A percentile compares a stretch with the other conserved stretches of the same genome.
Evolutionary conservation across 2,888 invertebrate species (phyloP).

Genomic region (Synanthedon formicaeformis): DNA sequence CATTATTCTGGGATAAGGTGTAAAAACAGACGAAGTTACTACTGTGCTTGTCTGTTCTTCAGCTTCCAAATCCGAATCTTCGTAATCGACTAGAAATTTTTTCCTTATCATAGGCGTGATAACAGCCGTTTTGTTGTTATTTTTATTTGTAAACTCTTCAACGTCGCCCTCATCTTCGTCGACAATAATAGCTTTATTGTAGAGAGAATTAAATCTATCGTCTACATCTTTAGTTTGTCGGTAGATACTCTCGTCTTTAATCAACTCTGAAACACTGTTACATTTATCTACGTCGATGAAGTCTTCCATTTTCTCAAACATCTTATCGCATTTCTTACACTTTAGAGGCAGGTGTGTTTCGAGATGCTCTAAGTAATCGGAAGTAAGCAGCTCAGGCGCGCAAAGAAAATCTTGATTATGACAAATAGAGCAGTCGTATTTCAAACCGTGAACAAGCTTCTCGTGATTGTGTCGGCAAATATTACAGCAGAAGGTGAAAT

Average conservation of each 20-base stretch:
- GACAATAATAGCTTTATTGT: slow-evolving; percentile 29
- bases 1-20: slow-evolving; percentile 28
- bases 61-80: slow-evolving; percentile 42
- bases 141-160: slow-evolving; percentile 37
- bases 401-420: slow-evolving; percentile 44
- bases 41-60: slow-evolving; percentile 17
- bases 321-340: slow-evolving; percentile 49
- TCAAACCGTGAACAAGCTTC: slow-evolving; percentile 33
- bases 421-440: slow-evolving; percentile 56
- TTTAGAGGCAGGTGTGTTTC: slow-evolving; percentile 45
- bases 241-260: slow-evolving; percentile 17
- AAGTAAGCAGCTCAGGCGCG: slow-evolving; percentile 30
- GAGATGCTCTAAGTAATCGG: slow-evolving; percentile 42
- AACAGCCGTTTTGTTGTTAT: slow-evolving; percentile 46
- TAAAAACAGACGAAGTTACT: slow-evolving; percentile 14
- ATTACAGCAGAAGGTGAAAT: slow-evolving; percentile 50
- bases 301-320: slow-evolving; percentile 48
- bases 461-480: slow-evolving; percentile 59
- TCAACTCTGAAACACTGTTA: slow-evolving; percentile 46
- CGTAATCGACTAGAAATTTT: slow-evolving; percentile 52
- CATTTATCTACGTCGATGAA: slow-evolving; percentile 42
- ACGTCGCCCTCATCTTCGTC: slow-evolving; percentile 38
- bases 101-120: slow-evolving; percentile 51
- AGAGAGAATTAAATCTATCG: slow-evolving; percentile 47
- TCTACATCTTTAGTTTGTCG: slow-evolving; percentile 18